Percentiles rank a stretch among this genome's conserved stretches.
Evolutionary conservation across 2,888 invertebrate genomes (phyloP).

Genomic region (Allolobophora icterica): DNA sequence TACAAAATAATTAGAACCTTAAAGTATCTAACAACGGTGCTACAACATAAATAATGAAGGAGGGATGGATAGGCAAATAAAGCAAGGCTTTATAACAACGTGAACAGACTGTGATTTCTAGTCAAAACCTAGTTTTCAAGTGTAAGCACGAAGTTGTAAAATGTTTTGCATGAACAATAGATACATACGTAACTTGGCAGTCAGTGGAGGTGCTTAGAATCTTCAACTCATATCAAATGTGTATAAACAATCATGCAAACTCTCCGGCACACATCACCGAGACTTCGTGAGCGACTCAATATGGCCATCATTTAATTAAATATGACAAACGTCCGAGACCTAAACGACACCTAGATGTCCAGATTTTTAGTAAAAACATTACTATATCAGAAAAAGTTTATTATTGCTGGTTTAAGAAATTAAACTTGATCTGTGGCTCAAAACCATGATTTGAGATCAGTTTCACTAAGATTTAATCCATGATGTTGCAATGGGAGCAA

Average conservation of each 20-base stretch:
- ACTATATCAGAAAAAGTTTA: neutral
- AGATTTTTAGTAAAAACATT: neutral
- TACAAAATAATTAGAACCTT: too few relatives aligned
- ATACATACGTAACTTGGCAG: too few relatives aligned
- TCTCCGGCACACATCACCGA: neutral
- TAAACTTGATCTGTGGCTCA: neutral
- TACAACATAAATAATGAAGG: neutral
- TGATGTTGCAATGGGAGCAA: neutral
- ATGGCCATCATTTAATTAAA: neutral
- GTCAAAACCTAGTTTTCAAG: neutral
- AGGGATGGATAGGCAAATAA: neutral
- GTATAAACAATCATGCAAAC: neutral
- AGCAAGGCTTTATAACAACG: neutral
- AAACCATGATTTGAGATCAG: neutral
- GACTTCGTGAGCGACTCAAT: neutral
- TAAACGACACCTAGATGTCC: neutral
- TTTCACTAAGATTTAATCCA: neutral
- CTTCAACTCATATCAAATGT: neutral
- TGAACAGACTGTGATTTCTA: neutral
- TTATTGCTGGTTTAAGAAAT: neutral
- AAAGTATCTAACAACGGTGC: neutral
- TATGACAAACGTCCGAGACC: neutral
- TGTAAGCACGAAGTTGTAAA: neutral
- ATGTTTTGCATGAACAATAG: neutral
- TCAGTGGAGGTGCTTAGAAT: neutral